Percentiles rank a stretch among this genome's conserved stretches.
These are phyloP conservation scores for Pseudococcus viburni DNA, from an alignment of 2,888 invertebrate genomes.

Conservation along the genomic window DNA sequence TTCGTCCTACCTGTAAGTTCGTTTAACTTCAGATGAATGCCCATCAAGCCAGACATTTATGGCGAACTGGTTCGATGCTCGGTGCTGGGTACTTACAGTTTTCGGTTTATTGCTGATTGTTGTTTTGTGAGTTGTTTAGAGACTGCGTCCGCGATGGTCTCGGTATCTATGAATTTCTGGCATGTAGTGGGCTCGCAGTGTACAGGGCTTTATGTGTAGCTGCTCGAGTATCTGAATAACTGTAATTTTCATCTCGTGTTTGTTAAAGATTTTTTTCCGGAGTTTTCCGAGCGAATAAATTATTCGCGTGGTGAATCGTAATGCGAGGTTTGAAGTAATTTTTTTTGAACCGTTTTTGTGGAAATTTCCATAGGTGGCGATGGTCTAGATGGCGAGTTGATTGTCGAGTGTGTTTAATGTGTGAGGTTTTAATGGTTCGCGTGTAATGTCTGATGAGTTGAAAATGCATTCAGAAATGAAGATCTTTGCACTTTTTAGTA, in stretches of 20 bases:
- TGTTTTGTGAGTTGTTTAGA: background rate
- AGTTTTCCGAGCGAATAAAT: background rate
- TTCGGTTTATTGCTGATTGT: background rate
- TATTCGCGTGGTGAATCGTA: background rate
- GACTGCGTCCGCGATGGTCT: background rate
- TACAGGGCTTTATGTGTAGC: background rate
- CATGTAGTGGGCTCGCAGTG: background rate
- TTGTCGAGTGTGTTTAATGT: background rate
- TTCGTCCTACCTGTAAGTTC: background rate
- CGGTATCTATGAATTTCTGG: background rate
- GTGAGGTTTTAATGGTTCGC: background rate
- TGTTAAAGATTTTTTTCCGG: background rate
- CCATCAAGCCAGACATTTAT: background rate
- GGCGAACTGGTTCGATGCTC: no score
- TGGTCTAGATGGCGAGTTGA: background rate
- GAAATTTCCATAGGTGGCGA: background rate
- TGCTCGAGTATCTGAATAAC: background rate
- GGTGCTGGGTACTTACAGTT: background rate
- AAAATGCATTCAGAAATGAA: no score
- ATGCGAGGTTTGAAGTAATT: background rate
- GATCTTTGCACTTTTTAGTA: no score
- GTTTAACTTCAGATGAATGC: background rate
- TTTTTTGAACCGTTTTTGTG: background rate
- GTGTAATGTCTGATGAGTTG: no score
- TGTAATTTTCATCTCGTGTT: slow-evolving; percentile 22